Evolutionary conservation across 1,140 invertebrate species (phyloP).

Genomic region (Heliconius hewitsoni): DNA sequence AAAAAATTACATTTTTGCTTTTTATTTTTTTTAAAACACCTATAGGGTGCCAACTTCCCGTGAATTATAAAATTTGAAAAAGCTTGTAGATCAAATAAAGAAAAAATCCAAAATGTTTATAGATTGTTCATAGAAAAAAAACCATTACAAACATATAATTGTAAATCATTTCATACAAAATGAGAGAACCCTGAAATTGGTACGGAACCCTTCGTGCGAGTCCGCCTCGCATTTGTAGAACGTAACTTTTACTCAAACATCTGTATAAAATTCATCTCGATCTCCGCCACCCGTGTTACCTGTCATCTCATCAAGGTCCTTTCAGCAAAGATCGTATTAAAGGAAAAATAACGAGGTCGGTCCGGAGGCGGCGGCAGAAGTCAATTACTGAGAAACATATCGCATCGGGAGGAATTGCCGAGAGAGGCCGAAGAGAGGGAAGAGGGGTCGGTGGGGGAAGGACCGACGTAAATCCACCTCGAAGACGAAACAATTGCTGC

Average conservation of each 20-base stretch:
- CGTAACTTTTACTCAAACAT: neutral
- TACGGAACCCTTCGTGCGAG: too few species aligned
- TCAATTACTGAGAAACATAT: slow-evolving; percentile 26
- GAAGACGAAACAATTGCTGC: slow-evolving; percentile 15
- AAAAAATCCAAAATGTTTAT: too few species aligned
- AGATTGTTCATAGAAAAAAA: too few species aligned
- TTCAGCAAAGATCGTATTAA: slow-evolving; percentile 17
- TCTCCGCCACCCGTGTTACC: neutral
- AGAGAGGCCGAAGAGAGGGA: neutral
- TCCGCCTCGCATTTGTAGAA: too few species aligned
- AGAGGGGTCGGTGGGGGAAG: neutral
- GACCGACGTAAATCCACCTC: slow-evolving; percentile 19
- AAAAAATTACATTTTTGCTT: too few species aligned
- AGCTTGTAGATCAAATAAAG: too few species aligned
- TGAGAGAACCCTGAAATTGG: too few species aligned
- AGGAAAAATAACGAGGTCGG: slow-evolving; percentile 27
- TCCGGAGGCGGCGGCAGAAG: slow-evolving; percentile 4
- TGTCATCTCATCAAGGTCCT: slow-evolving; percentile 5
- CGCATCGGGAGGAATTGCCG: neutral
- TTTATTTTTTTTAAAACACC: too few species aligned
- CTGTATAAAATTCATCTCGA: neutral
- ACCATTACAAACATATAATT: too few species aligned
- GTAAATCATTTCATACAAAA: too few species aligned
- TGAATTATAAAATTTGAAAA: too few species aligned
- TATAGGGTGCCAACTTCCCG: too few species aligned